A percentile compares a stretch with the other conserved stretches of the same genome.
Evolutionary conservation across 2,888 invertebrate genomes (phyloP).

Genomic region (Parasteatoda lunata): DNA sequence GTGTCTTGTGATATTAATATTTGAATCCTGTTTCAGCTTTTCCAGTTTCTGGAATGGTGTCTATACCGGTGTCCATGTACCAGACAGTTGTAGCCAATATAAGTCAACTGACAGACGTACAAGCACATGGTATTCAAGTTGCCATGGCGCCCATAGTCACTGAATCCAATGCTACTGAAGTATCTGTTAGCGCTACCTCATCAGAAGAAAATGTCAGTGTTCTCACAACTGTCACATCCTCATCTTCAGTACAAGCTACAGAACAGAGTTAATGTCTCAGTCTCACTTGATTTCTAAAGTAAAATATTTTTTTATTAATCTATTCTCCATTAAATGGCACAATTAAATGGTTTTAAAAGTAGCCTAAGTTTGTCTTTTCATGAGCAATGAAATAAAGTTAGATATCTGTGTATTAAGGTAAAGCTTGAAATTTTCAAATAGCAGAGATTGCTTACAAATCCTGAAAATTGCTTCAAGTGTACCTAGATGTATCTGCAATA

Average conservation of each 20-base stretch:
- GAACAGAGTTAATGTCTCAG: slow-evolving; percentile 66
- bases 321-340: slow-evolving; percentile 33
- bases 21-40: slow-evolving; percentile 68
- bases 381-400: neutral
- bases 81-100: slow-evolving; percentile 90
- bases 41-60: slow-evolving; percentile 91
- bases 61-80: slow-evolving; percentile 97
- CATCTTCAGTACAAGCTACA: slow-evolving; percentile 47
- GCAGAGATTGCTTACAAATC: neutral
- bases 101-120: slow-evolving; percentile 70
- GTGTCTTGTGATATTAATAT: no score
- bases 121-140: slow-evolving; percentile 71
- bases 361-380: neutral
- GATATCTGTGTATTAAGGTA: neutral
- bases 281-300: neutral
- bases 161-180: slow-evolving; percentile 70
- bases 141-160: slow-evolving; percentile 73
- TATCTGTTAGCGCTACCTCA: slow-evolving; percentile 62
- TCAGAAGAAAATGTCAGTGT: slow-evolving; percentile 61
- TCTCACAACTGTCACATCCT: slow-evolving; percentile 59
- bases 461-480: no score
- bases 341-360: neutral
- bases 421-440: neutral
- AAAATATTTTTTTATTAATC: slow-evolving; percentile 16
- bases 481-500: no score